phyloP scores from a whole-genome alignment of 2,888 invertebrate genomes.

The Stegana nigrithorax region DNA sequence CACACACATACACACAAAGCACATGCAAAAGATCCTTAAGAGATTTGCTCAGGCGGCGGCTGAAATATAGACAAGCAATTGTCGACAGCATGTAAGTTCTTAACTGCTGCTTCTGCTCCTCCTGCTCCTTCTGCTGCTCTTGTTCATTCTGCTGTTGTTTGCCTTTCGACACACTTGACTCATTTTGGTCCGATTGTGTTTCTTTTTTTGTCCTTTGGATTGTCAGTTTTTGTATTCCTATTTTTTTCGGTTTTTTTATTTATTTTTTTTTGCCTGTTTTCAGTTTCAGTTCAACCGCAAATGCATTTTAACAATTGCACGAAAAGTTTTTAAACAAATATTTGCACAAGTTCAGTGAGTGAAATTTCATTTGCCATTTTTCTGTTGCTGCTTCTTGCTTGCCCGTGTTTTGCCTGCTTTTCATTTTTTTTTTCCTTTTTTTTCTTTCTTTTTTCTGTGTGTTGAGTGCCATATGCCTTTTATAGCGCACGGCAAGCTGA shows the following conservation, averaged over 20 bases:
- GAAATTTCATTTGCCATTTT: slow-evolving; percentile 30
- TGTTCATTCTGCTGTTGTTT: no score
- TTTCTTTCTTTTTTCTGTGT: slow-evolving; percentile 12
- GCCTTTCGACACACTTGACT: no score
- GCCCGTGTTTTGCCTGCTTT: not conserved
- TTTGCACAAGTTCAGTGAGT: slow-evolving; percentile 52
- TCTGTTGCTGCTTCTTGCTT: no score
- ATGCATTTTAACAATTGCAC: slow-evolving; percentile 51
- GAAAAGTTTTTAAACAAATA: slow-evolving; percentile 62
- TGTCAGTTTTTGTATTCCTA: slow-evolving; percentile 25
- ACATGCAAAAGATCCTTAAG: no score
- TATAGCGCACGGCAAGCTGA: slow-evolving; percentile 24
- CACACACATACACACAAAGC: no score
- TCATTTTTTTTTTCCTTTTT: not conserved
- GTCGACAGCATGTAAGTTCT: no score
- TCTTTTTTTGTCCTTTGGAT: slow-evolving; percentile 32
- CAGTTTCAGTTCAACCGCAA: slow-evolving; percentile 55
- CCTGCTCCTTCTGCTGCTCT: no score
- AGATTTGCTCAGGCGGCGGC: not conserved
- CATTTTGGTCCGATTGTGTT: no score
- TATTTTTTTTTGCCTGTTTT: slow-evolving; percentile 12
- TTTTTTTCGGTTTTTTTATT: slow-evolving; percentile 21
- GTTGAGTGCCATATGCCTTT: no score
- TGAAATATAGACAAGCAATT: not conserved
- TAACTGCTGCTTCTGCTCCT: no score